Evolutionary conservation across 2,113 vertebrate genomes (phyloP).

Genomic region (Oryzias woworae): DNA sequence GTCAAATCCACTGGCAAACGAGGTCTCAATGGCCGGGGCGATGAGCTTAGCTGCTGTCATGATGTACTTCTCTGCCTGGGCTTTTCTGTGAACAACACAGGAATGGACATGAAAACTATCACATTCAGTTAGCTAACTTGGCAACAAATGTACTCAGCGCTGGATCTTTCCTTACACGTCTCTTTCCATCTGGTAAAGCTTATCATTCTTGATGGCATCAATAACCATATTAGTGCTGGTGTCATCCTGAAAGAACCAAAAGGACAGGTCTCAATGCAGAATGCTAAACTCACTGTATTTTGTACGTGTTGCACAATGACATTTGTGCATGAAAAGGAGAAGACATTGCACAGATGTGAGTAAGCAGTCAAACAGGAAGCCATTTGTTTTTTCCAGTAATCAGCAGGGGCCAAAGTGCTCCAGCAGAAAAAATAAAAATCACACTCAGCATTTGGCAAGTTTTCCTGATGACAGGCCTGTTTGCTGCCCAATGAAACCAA

Average conservation of each 20-base stretch:
- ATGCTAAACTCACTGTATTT: not conserved
- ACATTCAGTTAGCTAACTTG: too few relatives aligned
- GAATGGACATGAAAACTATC: not conserved
- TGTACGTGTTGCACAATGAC: too few relatives aligned
- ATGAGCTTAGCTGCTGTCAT: constrained; percentile 97
- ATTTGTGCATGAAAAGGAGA: too few relatives aligned
- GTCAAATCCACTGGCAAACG: constrained; percentile 93
- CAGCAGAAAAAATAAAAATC: too few relatives aligned
- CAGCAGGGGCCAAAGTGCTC: too few relatives aligned
- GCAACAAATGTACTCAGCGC: too few relatives aligned
- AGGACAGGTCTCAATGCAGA: not conserved
- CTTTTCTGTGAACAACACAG: constrained; percentile 77
- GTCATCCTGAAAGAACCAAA: constrained; percentile 82
- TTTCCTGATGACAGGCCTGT: too few relatives aligned
- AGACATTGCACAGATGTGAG: too few relatives aligned
- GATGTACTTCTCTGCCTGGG: constrained; percentile 91
- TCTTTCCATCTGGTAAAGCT: constrained; percentile 89
- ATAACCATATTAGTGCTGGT: constrained; percentile 84
- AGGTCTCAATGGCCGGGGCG: constrained; percentile 89
- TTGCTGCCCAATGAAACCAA: too few relatives aligned
- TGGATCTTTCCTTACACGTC: constrained; percentile 81
- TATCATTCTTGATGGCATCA: constrained; percentile 96
- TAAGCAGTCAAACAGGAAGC: too few relatives aligned
- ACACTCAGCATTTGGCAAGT: too few relatives aligned
- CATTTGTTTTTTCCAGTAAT: too few relatives aligned